Conservation (phyloP, 2,113 vertebrate species). For the Amblyornis subalaris region DNA sequence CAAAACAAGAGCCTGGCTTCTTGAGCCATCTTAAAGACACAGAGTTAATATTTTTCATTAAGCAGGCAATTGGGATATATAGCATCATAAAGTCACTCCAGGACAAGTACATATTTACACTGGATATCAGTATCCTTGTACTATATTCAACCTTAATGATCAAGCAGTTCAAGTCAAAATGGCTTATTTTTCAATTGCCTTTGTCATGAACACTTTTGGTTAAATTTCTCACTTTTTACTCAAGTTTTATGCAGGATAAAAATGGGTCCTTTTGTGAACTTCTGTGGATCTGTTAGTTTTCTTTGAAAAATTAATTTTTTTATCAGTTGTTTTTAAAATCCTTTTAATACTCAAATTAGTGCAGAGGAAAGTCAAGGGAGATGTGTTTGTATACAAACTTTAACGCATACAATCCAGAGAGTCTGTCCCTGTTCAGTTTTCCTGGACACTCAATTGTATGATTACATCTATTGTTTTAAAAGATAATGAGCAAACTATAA, state of each 20-base stretch:
- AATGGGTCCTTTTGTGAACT: not conserved
- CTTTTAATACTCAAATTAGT: not conserved
- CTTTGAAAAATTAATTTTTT: not conserved
- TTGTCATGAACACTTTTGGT: not conserved
- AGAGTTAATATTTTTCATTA: no score
- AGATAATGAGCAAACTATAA: not conserved
- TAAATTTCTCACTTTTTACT: not conserved
- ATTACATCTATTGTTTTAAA: not conserved
- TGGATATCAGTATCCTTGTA: not conserved
- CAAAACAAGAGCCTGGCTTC: no score
- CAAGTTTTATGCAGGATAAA: not conserved
- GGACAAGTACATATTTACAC: not conserved
- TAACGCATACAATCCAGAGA: not conserved
- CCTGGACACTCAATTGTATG: not conserved
- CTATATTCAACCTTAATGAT: not conserved
- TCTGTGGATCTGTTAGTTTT: not conserved
- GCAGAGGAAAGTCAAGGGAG: not conserved
- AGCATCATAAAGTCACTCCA: no score
- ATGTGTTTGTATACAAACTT: not conserved
- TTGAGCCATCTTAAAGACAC: no score
- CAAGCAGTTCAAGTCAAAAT: not conserved
- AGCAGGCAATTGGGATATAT: no score
- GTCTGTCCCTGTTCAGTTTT: not conserved
- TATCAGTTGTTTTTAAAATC: not conserved
- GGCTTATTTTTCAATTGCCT: not conserved